These are phyloP conservation scores for Gallinago jamesoni DNA, from an alignment of 2,113 vertebrate genomes.

Conservation along the genomic window DNA sequence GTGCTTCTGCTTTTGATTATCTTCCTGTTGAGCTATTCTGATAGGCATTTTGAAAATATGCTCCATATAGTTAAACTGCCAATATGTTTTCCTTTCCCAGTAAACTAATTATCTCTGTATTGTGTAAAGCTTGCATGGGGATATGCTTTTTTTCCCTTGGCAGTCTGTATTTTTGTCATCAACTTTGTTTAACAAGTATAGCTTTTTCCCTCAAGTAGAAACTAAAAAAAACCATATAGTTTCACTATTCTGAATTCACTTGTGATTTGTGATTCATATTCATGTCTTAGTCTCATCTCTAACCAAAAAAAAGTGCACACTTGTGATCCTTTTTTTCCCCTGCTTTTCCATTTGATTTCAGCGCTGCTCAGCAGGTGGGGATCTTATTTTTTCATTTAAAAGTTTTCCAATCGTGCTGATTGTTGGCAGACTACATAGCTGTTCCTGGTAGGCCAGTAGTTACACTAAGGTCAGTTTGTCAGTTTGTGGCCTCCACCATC, in stretches of 20 bases:
- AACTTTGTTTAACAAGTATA: background rate
- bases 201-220: background rate
- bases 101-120: background rate
- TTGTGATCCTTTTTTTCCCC: background rate
- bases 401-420: background rate
- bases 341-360: background rate
- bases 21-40: background rate
- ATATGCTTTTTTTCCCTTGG: background rate
- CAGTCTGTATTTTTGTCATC: conserved; percentile 18
- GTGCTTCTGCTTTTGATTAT: conserved; percentile 13
- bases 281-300: background rate
- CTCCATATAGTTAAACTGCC: background rate
- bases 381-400: background rate
- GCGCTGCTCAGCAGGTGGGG: background rate
- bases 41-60: background rate
- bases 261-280: background rate
- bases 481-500: background rate
- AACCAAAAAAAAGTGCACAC: background rate
- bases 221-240: background rate
- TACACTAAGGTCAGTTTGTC: background rate
- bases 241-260: background rate
- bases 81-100: background rate
- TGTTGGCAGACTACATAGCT: background rate
- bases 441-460: background rate
- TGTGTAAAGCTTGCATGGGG: background rate